Base-by-base conservation (phyloP, 2,113 vertebrate genomes). In the Galbula dea region DNA sequence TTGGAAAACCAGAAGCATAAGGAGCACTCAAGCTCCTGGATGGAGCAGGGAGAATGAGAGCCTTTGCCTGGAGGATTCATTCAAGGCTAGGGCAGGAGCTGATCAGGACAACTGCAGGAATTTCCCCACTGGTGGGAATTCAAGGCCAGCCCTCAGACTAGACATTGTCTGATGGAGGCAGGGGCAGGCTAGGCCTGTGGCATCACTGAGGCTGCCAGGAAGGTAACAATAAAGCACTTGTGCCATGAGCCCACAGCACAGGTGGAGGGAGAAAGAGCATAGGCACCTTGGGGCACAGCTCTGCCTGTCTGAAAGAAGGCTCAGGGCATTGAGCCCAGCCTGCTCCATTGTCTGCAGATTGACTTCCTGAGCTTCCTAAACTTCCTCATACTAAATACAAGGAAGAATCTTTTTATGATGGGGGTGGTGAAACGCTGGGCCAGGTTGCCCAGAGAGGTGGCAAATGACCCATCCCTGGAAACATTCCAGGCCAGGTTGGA, bases 111-210 rank as follows among this genome's bases (percentile, higher is more conserved):
- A 21, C 17, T 27, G 20, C 15, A 30, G 52, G 82, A n/a, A 32
- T n/a, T 51, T 68, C 55, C 16, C 7, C 7, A 57, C 27, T 43
- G 23, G 5, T 62, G 36, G 46, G 27, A 65, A 43, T 55, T 3
- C 23, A 75, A 66, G 36, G 15, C 45, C 22, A 69, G 8, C 7
- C 15, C 26, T 66, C 34, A 41, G 32, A 22, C 5, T 20, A 48
- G 49, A 15, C 26, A n/a, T 11, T 1, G 2, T 18, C 26, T 3
- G 2, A 41, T 0, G 1, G 34, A 62, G 57, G 26, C 6, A 3
- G 5, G 21, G 15, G 1, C 34, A 71, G 21, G 11, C 54, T 30
- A 43, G 41, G 51, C 43, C 43, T 37, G 18, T 3, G 1, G 16
- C 52, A 30, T 22, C n/a, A 6, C 19, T 4, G 37, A 39, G 14